A percentile compares a stretch with the other conserved stretches of the same genome.
Evolutionary conservation across 1,140 invertebrate species (phyloP).

Genomic region (Habropoda laboriosa): DNA sequence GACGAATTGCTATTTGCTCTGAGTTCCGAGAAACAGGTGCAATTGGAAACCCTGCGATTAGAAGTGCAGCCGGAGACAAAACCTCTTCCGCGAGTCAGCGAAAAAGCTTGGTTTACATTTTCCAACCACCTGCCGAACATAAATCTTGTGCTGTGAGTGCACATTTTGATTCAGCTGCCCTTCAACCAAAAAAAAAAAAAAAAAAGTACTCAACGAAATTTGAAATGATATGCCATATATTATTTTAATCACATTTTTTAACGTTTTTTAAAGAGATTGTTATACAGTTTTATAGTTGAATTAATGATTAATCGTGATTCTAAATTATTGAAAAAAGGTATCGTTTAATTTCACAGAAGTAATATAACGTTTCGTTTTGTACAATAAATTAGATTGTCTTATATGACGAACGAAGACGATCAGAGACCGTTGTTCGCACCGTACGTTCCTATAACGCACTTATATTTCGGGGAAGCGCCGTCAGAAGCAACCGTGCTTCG

Average conservation of each 20-base stretch:
- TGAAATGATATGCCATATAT: too few species aligned
- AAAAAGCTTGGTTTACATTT: conserved; percentile 71
- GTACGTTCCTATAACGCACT: conserved; percentile 75
- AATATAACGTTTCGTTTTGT: background rate
- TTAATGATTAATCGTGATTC: too few species aligned
- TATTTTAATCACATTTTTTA: too few species aligned
- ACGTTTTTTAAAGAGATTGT: too few species aligned
- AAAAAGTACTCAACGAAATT: too few species aligned
- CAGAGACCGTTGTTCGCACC: conserved; percentile 68
- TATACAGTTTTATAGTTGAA: too few species aligned
- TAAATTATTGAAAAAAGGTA: too few species aligned
- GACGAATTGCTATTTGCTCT: conserved; percentile 74
- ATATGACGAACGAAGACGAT: conserved; percentile 75
- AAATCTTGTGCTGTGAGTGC: conserved; percentile 77
- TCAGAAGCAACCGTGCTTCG: conserved; percentile 65
- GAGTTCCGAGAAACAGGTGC: conserved; percentile 59
- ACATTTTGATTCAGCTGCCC: too few species aligned
- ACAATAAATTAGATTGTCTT: conserved; percentile 65
- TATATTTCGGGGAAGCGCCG: conserved; percentile 77
- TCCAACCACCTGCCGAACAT: conserved; percentile 69
- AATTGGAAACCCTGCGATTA: conserved; percentile 74
- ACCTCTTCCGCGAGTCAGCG: conserved; percentile 67
- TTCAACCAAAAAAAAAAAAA: too few species aligned
- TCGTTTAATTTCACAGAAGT: background rate
- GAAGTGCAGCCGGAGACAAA: conserved; percentile 74